Conservation (phyloP, 2,888 invertebrate species). For the Sycophila texana region DNA sequence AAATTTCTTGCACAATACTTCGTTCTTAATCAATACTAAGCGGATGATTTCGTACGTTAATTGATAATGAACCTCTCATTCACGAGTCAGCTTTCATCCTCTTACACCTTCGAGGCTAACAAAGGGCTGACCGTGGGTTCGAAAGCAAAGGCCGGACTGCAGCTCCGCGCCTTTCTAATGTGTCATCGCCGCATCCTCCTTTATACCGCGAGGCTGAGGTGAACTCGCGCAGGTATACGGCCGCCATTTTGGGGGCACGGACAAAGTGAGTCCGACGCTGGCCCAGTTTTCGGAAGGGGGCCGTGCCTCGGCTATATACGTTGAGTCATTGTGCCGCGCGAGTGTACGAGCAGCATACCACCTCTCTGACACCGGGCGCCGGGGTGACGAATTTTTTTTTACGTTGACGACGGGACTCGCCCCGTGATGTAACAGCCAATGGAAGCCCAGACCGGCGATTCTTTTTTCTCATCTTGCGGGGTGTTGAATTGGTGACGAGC, state of each 20-base stretch:
- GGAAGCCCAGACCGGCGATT: not conserved
- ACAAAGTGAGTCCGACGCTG: constrained; percentile 15
- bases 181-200: constrained; percentile 6
- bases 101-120: not conserved
- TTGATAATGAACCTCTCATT: no score
- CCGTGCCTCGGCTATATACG: not conserved
- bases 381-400: not conserved
- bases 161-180: constrained; percentile 28
- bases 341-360: not conserved
- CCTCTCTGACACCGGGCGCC: not conserved
- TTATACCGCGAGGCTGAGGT: not conserved
- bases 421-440: constrained; percentile 36
- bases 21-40: no score
- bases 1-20: no score
- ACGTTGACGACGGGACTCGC: not conserved
- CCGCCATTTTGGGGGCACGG: constrained; percentile 47
- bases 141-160: not conserved
- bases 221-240: not conserved
- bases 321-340: not conserved
- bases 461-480: no score
- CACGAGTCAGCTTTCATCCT: not conserved
- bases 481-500: no score
- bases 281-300: constrained; percentile 45
- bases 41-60: no score
- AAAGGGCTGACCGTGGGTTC: constrained; percentile 17